Evolutionary conservation across 1,140 invertebrate species (phyloP).

Genomic region (Cephus cinctus): DNA sequence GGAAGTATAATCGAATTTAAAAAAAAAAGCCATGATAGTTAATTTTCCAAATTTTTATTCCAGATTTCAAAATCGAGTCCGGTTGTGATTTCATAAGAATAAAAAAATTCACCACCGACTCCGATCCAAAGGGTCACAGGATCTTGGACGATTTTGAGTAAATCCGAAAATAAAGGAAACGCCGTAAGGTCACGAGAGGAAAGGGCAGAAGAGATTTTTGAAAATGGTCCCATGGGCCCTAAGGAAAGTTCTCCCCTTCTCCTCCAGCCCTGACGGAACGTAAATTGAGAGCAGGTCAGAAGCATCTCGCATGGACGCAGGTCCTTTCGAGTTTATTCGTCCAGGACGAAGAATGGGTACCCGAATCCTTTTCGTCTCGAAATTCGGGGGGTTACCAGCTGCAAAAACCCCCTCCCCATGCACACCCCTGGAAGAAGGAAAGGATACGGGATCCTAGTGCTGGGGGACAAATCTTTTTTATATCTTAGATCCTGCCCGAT

Average conservation of each 20-base stretch:
- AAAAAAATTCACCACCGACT: constrained; percentile 4
- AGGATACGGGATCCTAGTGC: constrained; percentile 35
- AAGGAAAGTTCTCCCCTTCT: too few relatives aligned
- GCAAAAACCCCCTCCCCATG: constrained; percentile 53
- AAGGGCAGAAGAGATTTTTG: constrained; percentile 26
- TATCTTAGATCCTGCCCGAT: constrained; percentile 47
- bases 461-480: constrained; percentile 42
- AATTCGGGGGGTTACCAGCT: constrained; percentile 44
- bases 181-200: constrained; percentile 6
- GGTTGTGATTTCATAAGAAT: neutral
- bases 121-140: constrained; percentile 8
- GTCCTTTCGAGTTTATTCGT: constrained; percentile 52
- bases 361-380: constrained; percentile 48
- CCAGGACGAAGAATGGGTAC: constrained; percentile 47
- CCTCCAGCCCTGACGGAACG: too few relatives aligned
- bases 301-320: constrained; percentile 46
- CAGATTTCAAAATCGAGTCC: neutral
- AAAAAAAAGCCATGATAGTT: neutral
- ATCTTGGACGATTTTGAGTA: constrained; percentile 11
- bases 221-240: too few relatives aligned
- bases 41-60: too few relatives aligned
- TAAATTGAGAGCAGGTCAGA: constrained; percentile 36
- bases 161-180: constrained; percentile 26
- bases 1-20: neutral
- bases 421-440: too few relatives aligned